Evolutionary conservation across 2,888 invertebrate species (phyloP), one percentile per base, ranked within the genome.

Genomic region (Acrocera orbiculus): DNA sequence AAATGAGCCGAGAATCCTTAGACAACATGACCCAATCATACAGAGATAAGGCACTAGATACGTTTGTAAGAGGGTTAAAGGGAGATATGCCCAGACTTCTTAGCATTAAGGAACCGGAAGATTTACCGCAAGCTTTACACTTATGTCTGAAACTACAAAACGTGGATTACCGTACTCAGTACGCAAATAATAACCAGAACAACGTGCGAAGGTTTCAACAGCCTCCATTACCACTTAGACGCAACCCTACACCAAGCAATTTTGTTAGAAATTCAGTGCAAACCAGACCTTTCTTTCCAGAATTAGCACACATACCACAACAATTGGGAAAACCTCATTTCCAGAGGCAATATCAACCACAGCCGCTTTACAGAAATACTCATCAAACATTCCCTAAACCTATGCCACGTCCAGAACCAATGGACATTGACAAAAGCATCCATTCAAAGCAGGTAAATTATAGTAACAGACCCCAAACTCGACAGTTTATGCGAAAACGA

Each of bases 11-110:
- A 5, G 44, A 46, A 16, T 15, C 42, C n/a, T 15, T 41, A 5
- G 11, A 34, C 1, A 20, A 40, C 6, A 20, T 44, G 8, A 42
- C 38, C 3, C 13, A 34, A 17, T 35, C 39, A 2, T 42, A 44
- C 23, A 17, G 43, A 16, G 35, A 40, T 26, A 45, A 43, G 30
- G 42, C 45, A 3, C 30, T 45, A 7, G 44, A 46, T 30, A 42
- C 44, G 2, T 44, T 44, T 17, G 30, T 44, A 13, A 30, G 41
- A 16, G 42, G 42, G 8, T 37, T 42, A 11, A 43, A 40, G n/a
- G 44, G 42, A 9, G 33, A 38, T 24, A 11, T 38, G 14, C 34
- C 34, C 6, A 30, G 34, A 28, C 24, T 38, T 16, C 26, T 37
- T 8, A 29, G 29, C 14, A 30, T 36, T 9, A 27, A 25, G 7